phyloP scores from a whole-genome alignment of 2,797 vertebrate species.

The Lutjanus argentimaculatus region DNA sequence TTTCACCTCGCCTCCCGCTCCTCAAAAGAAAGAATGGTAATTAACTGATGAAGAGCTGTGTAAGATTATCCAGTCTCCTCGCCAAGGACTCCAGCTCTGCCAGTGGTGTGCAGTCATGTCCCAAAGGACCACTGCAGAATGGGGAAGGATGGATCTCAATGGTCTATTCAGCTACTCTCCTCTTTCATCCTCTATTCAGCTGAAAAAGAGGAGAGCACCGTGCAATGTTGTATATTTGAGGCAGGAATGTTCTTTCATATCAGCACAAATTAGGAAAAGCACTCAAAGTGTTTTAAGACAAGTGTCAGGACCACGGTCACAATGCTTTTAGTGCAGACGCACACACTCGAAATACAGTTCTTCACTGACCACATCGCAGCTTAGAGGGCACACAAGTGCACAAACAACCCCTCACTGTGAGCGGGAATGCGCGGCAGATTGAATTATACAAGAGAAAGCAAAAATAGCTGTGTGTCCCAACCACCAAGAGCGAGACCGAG shows the following conservation, averaged over 20 bases:
- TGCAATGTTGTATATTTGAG: constrained; percentile 58
- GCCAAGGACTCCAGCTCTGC: constrained; percentile 65
- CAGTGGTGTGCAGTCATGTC: constrained; percentile 75
- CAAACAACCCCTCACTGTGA: constrained; percentile 67
- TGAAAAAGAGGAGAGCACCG: constrained; percentile 49
- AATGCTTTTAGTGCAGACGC: constrained; percentile 40
- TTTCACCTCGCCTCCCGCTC: constrained; percentile 70
- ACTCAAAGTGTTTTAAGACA: constrained; percentile 58
- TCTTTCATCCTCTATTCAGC: constrained; percentile 74
- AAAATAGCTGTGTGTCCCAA: constrained; percentile 76
- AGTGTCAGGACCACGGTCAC: constrained; percentile 35
- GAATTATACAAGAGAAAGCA: constrained; percentile 82
- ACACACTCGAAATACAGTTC: not conserved
- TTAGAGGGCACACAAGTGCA: constrained; percentile 57
- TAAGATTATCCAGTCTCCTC: constrained; percentile 79
- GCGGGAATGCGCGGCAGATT: constrained; percentile 73
- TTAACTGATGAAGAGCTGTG: constrained; percentile 86
- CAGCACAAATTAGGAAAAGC: constrained; percentile 59
- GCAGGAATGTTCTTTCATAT: constrained; percentile 71
- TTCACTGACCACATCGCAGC: constrained; percentile 47
- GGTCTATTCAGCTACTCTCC: constrained; percentile 73
- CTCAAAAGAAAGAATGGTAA: constrained; percentile 83
- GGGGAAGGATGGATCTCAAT: constrained; percentile 77
- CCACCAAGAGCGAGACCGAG: constrained; percentile 60
- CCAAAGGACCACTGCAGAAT: constrained; percentile 73